Evolutionary conservation across 2,888 invertebrate genomes (phyloP), one percentile per base, ranked within the genome.

Genomic region (Chymomyza procnemis): DNA sequence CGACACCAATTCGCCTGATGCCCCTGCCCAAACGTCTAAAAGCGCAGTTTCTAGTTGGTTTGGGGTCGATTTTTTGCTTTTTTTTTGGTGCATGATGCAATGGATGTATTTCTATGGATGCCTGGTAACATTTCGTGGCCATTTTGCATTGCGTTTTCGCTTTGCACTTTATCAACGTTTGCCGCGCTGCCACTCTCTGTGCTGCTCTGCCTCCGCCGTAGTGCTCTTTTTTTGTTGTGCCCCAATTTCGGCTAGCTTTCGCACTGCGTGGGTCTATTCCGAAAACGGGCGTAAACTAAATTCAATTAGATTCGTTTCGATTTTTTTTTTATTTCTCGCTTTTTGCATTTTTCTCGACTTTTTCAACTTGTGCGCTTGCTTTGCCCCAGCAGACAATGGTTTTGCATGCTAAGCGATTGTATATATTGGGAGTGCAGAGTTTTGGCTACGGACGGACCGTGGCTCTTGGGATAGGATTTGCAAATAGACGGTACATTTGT

Each of bases 81-180:
- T 50, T 54, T 50, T 50, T 54, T 5, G 56, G 12, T 48, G 68
- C 52, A 77, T 85, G 79, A 81, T 85, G 80, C 78, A 82, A 82
- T 69, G 61, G 72, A 12, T 12, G 80, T 78, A 82, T 81, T 81
- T 81, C 78, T 85, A 85, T 85, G 85, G 85, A 67, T 85, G 80
- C 85, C 47, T 59, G 67, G 67, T 63, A 68, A 48, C 67, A 63
- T 61, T 79, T 69, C 67, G 66, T 71, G 66, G 65, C 76, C 54
- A 12, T 41, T 71, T 67, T 41, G 34, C 34, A 72, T 22, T 71
- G 70, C 73, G 34, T 41, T 41, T 41, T 12, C 34, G 12, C 34
- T 59, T 68, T 58, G 69, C 80, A 82, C 72, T 64, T 66, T 69
- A 19, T 41, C 54, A 48, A 4, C 14, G 4, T 16, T 46, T 21